Percentiles rank a stretch among this genome's conserved stretches.
Evolutionary conservation across 2,797 vertebrate species (phyloP).

Genomic region (Novumbra hubbsi): DNA sequence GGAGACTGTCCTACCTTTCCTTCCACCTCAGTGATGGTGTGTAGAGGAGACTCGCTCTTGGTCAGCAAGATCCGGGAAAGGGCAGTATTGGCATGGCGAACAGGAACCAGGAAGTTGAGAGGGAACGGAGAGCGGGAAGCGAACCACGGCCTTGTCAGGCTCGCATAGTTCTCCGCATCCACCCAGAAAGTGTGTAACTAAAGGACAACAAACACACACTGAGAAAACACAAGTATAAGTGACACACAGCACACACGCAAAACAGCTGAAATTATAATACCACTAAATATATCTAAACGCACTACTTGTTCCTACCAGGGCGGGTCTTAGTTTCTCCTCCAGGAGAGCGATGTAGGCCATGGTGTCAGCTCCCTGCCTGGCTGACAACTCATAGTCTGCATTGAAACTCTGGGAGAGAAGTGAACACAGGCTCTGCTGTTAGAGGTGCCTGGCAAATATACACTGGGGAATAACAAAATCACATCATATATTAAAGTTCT

Average conservation of each 20-base stretch:
- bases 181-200: constrained; percentile 99
- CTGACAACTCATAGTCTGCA: constrained; percentile 91
- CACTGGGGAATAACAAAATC: no score
- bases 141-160: constrained; percentile 93
- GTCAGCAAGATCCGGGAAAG: constrained; percentile 89
- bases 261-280: neutral
- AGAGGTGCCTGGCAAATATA: neutral
- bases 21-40: constrained; percentile 88
- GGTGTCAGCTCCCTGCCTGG: constrained; percentile 94
- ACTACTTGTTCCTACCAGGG: constrained; percentile 75
- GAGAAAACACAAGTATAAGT: neutral
- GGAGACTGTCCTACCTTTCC: constrained; percentile 83
- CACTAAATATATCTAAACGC: neutral
- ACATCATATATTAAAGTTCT: no score
- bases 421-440: neutral
- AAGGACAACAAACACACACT: constrained; percentile 20
- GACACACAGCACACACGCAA: neutral
- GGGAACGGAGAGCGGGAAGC: constrained; percentile 93
- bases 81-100: constrained; percentile 81
- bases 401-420: constrained; percentile 82
- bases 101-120: constrained; percentile 86
- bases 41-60: constrained; percentile 84
- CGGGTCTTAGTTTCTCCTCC: constrained; percentile 92
- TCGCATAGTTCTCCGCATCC: constrained; percentile 92
- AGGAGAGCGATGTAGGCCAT: constrained; percentile 94